Evolutionary conservation across 2,888 invertebrate genomes (phyloP), one percentile per base, ranked within the genome.

Genomic region (Ophion ventricosus): DNA sequence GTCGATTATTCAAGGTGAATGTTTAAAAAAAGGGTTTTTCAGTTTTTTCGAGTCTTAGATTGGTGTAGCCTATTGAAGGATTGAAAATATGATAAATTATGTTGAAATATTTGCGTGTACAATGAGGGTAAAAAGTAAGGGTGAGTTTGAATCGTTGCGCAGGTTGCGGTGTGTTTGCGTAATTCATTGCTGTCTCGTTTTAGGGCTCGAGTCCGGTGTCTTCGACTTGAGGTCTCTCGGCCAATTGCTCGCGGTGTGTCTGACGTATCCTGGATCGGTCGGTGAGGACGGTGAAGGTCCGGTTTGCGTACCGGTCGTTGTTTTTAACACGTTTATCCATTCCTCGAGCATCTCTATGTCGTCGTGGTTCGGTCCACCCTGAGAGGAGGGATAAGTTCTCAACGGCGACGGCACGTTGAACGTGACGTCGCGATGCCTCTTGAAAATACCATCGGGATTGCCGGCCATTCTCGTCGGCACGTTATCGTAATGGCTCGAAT

Each of bases 221-320:
- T 95, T 94, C 8, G 94, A 90, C 88, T 94, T 94, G 25, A 85
- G 43, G 25, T 92, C 92, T 1, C 88, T 89, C 2, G 93, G 93
- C 96, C 96, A 96, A 87, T 95, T 95, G 85, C 95, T 95, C 0
- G 96, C 96, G 0, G 96, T 95, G 90, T 96, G 96, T 89, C 96
- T 95, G 1, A 97, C 96, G 88, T 95, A 97, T 2, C 96, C 96
- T 0, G 96, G 96, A 91, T 96, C 96, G 0, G 95, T 95, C 0
- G 96, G 96, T 0, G 96, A 95, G n/a, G 96, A 96, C 0, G 93
- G 93, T 14, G 81, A 70, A 40, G 87, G 85, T 2, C 87, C 85
- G 1, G 91, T 92, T 73, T 92, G 91, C 0, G 92, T 91, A 63
- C 90, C 91, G 3, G 88, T 92, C 17, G 92, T 87, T 11, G 90